Conservation (phyloP, 2,113 vertebrate species). For the Rattus norvegicus region GRCr8 NC_086028.1:6688501-6689000, state of each 20-base stretch:
- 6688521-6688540: too few species aligned
- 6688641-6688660: conserved; percentile 61
- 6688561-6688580: neutral
- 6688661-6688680: conserved; percentile 60
- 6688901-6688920: neutral
- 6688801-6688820: neutral
- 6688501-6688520: neutral
- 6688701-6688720: conserved; percentile 68
- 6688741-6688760: conserved; percentile 58
- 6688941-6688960: neutral
- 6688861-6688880: neutral
- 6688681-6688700: conserved; percentile 12
- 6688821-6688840: neutral
- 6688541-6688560: neutral
- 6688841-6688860: neutral
- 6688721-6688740: conserved; percentile 49
- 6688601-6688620: conserved; percentile 55
- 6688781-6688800: neutral
- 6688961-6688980: neutral
- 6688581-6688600: conserved; percentile 31
- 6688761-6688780: neutral
- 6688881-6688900: neutral
- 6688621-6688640: conserved; percentile 75
- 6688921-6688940: neutral
- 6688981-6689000: neutral